Conservation (phyloP, 2,113 vertebrate species). For the Brachionichthys hirsutus region DNA sequence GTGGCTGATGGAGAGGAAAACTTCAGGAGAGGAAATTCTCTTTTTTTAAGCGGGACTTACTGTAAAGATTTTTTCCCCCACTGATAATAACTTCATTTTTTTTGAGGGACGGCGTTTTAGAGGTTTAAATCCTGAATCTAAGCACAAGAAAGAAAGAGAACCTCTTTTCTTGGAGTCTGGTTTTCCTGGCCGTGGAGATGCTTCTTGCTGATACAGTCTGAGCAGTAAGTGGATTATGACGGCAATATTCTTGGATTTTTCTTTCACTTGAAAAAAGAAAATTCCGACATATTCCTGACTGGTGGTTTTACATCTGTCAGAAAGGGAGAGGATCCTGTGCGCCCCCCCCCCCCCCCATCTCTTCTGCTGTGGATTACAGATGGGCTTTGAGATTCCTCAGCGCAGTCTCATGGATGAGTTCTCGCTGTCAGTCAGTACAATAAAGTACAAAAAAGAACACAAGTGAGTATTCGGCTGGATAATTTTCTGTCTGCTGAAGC, state of each 20-base stretch:
- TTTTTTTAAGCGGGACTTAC: slow-evolving; percentile 42
- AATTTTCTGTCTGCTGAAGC: slow-evolving; percentile 48
- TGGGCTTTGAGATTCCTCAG: slow-evolving; percentile 62
- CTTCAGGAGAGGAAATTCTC: slow-evolving; percentile 43
- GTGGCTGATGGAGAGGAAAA: slow-evolving; percentile 41
- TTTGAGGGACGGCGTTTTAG: slow-evolving; percentile 32
- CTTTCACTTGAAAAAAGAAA: slow-evolving; percentile 42
- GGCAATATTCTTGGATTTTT: slow-evolving; percentile 61
- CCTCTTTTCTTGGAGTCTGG: slow-evolving; percentile 43
- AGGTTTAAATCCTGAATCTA: slow-evolving; percentile 32
- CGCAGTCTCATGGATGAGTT: slow-evolving; percentile 65
- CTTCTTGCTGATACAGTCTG: slow-evolving; percentile 45
- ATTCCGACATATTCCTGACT: slow-evolving; percentile 34
- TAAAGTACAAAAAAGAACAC: slow-evolving; percentile 65
- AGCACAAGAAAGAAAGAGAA: slow-evolving; percentile 42
- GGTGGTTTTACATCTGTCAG: slow-evolving; percentile 64
- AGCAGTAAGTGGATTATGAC: slow-evolving; percentile 72
- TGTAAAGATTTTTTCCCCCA: slow-evolving; percentile 27
- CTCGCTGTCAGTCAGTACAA: slow-evolving; percentile 60
- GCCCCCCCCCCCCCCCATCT: slow-evolving; percentile 42
- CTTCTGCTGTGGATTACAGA: slow-evolving; percentile 73
- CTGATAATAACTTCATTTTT: slow-evolving; percentile 47
- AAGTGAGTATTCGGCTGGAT: slow-evolving; percentile 70
- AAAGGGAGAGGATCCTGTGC: slow-evolving; percentile 43
- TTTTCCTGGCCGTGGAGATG: slow-evolving; percentile 47